Conservation (phyloP, 1,140 invertebrate genomes). For the Drosophila tani region DNA sequence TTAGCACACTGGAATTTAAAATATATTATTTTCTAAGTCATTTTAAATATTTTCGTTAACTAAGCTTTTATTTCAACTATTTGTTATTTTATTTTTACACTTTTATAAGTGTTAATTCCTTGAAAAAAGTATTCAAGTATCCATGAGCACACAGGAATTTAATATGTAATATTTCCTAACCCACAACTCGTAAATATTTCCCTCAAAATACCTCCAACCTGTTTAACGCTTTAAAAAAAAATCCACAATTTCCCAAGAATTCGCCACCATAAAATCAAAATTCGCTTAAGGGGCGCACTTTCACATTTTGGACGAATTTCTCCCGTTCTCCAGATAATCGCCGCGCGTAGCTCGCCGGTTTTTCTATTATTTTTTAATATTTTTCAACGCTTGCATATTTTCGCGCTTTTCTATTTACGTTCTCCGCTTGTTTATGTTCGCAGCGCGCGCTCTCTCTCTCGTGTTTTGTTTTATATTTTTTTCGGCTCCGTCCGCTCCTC, state of each 20-base stretch:
- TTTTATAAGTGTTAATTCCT: too few species aligned
- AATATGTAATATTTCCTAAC: not conserved
- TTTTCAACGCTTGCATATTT: slow-evolving; percentile 61
- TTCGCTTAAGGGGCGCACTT: slow-evolving; percentile 16
- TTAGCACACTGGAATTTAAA: not conserved
- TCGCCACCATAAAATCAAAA: slow-evolving; percentile 4
- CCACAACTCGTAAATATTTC: too few species aligned
- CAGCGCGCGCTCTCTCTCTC: slow-evolving; percentile 7
- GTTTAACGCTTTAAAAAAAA: not conserved
- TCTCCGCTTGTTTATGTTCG: slow-evolving; percentile 37
- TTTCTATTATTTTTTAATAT: slow-evolving; percentile 76
- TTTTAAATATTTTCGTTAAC: too few species aligned
- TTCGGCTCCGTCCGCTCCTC: slow-evolving; percentile 63
- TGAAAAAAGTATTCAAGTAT: not conserved
- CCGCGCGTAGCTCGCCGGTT: slow-evolving; percentile 22
- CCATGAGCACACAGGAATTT: not conserved
- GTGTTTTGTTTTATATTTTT: slow-evolving; percentile 38
- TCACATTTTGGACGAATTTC: not conserved
- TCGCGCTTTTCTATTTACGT: slow-evolving; percentile 59
- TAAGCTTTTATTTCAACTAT: too few species aligned
- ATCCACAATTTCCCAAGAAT: not conserved
- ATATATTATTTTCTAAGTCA: too few species aligned
- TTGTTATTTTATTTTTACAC: not conserved
- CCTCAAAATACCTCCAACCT: not conserved
- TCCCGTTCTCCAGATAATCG: slow-evolving; percentile 20